Evolutionary conservation across 1,140 invertebrate genomes (phyloP), one percentile per base, ranked within the genome.

Genomic region (Neocloeon triangulifer): DNA sequence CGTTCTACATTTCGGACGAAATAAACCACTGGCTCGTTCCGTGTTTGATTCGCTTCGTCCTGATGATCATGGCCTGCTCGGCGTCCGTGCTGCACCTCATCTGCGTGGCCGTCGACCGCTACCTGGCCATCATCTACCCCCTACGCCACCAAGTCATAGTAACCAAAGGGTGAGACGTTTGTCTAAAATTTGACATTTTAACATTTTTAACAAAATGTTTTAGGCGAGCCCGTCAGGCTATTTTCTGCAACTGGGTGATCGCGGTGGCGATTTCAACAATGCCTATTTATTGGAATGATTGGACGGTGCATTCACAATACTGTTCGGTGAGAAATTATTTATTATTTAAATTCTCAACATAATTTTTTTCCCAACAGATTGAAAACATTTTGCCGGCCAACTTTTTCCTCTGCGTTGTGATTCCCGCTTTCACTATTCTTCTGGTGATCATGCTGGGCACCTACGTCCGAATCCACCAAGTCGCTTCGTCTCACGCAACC

Each of bases 41-140:
- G 17, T 35, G 28, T 16, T 12, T 77, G 9, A 50, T 70, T 46
- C 56, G 72, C 39, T 76, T 78, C 46, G 67, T 73, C 13, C 52
- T 77, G 2, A 66, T 73, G 32, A 64, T 66, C 32, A 58, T 74
- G 38, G 70, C 69, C 30, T 76, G 73, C 45, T 62, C 67, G 39
- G 70, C 67, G 14, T 77, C 75, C 39, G 73, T 86, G 42, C 68
- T 71, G 48, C 85, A 80, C 39, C 62, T 88, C 23, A 73, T 76
- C 32, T 66, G 73, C 12, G 84, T 88, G 32, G 76, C 80, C 8
- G 56, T 81, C 15, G 81, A 86, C 51, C 64, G 81, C 26, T 81
- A 78, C 45, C 58, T 77, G 37, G 78, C 79, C 0, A 77, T 86
- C 34, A 64, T 85, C 4, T 67, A 81, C 51, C 78, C 80, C 2